Base-by-base conservation (phyloP, 2,888 invertebrate species). In the Watsonalla binaria region DNA sequence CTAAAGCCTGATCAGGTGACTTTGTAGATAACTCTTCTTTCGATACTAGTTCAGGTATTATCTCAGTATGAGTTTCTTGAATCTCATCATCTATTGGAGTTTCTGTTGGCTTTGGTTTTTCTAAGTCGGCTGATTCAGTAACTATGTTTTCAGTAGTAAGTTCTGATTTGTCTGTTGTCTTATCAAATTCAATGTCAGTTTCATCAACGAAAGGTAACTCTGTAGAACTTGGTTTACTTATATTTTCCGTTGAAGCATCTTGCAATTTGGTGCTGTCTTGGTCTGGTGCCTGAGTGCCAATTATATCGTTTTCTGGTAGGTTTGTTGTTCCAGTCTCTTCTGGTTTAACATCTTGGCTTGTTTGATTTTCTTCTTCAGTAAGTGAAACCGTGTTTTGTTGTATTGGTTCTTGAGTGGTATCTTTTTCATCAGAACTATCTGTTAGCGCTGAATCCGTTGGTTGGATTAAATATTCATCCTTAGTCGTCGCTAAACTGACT, bases 11-110 rank as follows among this genome's bases (percentile, higher is more conserved):
- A 14, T 54, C 48, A 47, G 55, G 50, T 8, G 47, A 11, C 51
- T 56, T 55, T 6, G 57, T 58, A 11, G 48, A 6, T 11, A 48
- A 11, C 50, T 51, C 39, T 51, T 54, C 54, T 48, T 15, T 33
- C 37, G 15, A 37, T 8, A 14, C 5, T 5, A 37, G 42, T 11
- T 14, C 49, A 6, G 47, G 47, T 37, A 52, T 37, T 13, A 46
- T 39, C 45, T 50, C 54, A 24, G 49, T 46, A 6, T 39, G 34
- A 13, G 42, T 13, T 46, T 47, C 45, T 9, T 46, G 7, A 14
- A 6, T 37, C 14, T 45, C 33, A 34, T 9, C 9, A n/a, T 6
- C 48, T 14, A 14, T 48, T 13, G 35, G 14, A n/a, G 35, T 4
- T 0, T 49, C 49, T 15, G 11, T 49, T 15, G 5, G 13, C 14